These are phyloP conservation scores for Aldrovandia affinis DNA, from an alignment of 2,797 vertebrate species.

Conservation along the genomic window DNA sequence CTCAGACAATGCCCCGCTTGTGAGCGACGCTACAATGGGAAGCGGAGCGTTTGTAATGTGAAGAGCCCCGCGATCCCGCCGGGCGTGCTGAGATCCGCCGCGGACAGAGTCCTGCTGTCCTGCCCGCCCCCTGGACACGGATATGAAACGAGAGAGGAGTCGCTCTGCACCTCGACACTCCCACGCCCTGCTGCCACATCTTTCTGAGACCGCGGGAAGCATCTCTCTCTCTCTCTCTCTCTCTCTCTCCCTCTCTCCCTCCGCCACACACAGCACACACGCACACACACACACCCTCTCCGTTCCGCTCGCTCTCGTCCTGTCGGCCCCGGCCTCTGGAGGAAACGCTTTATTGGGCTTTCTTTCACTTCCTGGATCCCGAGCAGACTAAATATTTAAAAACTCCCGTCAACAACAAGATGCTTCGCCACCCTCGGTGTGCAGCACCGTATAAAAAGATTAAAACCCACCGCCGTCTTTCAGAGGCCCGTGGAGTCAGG, in stretches of 20 bases:
- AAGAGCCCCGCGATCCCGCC: slow-evolving; percentile 47
- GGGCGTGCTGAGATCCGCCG: slow-evolving; percentile 51
- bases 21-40: slow-evolving; percentile 50
- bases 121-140: too few relatives aligned
- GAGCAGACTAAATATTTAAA: slow-evolving; percentile 37
- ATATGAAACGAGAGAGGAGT: neutral
- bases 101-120: slow-evolving; percentile 35
- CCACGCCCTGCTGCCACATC: neutral
- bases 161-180: neutral
- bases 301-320: neutral
- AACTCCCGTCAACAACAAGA: slow-evolving; percentile 29
- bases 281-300: slow-evolving; percentile 25
- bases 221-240: neutral
- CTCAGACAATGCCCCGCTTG: slow-evolving; percentile 68
- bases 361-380: slow-evolving; percentile 45
- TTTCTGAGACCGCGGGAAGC: too few relatives aligned
- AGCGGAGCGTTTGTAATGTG: slow-evolving; percentile 38
- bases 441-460: neutral
- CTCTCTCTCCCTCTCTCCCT: slow-evolving; percentile 47
- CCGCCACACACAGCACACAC: neutral
- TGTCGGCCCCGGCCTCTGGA: slow-evolving; percentile 3
- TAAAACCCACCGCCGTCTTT: neutral
- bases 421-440: slow-evolving; percentile 8
- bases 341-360: slow-evolving; percentile 57
- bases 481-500: too few relatives aligned